Evolutionary conservation across 2,888 invertebrate genomes (phyloP), one percentile per base, ranked within the genome.

Genomic region (Epinotia ramella): DNA sequence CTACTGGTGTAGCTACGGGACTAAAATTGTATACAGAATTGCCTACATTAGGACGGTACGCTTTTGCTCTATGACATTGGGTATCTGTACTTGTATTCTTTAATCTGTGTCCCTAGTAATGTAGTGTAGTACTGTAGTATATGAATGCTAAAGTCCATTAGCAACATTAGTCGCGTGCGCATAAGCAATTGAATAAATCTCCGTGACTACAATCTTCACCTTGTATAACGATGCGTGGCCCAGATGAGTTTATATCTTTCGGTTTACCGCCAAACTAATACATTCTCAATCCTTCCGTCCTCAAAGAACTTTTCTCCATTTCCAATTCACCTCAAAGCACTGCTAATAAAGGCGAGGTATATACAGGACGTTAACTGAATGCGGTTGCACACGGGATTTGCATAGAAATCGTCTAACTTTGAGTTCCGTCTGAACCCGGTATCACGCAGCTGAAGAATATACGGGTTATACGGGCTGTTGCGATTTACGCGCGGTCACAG

Each of bases 361-460:
- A 74, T 70, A 70, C 70, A 75, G 75, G 60, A 16, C 66, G 70
- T 71, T 66, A 74, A 71, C 70, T 71, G 75, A 75, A 71, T 71
- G 75, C 75, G 70, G 60, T 53, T 75, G 75, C 75, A 75, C 65
- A 60, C 70, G 74, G 7, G 69, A 71, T 75, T 75, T 75, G 75
- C 75, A 75, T 75, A 60, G 70, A 75, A 75, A 75, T 75, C 65
- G 70, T 75, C 75, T 75, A 71, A 75, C 75, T 75, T 75, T 53
- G 70, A 75, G 70, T 74, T 74, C 69, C 74, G 65, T 63, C 63
- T 49, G 60, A 70, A 60, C 70, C 60, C 40, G 59, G 69, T 44
- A 66, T 63, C 56, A 28, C 57, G 49, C 59, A 20, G 40, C 33
- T 28, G 65, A 73, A 71, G 75, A 71, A 75, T 68, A 73, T 57